phyloP scores from a whole-genome alignment of 2,888 invertebrate species.

The Melipona beecheii region DNA sequence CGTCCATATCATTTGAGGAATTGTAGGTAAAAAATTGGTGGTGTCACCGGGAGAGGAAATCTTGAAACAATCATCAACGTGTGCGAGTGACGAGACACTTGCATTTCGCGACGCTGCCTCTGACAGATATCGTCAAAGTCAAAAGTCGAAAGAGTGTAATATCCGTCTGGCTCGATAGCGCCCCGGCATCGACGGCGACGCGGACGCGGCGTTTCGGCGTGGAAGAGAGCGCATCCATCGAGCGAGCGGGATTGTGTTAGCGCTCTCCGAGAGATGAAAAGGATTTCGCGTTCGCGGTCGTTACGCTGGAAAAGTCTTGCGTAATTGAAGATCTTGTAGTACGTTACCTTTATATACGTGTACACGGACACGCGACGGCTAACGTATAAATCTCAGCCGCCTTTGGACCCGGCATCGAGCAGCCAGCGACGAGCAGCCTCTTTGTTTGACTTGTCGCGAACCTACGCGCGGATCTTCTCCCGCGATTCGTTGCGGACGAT shows the following conservation, averaged over 20 bases:
- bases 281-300: slow-evolving; percentile 52
- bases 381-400: slow-evolving; percentile 58
- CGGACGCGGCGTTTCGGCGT: slow-evolving; percentile 25
- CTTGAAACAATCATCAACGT: too few species aligned
- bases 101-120: too few species aligned
- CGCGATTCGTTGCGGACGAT: slow-evolving; percentile 41
- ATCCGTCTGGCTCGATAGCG: slow-evolving; percentile 2
- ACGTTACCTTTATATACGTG: slow-evolving; percentile 46
- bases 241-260: slow-evolving; percentile 51
- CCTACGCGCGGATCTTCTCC: slow-evolving; percentile 26
- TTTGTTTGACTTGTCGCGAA: slow-evolving; percentile 44
- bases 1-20: too few species aligned
- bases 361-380: slow-evolving; percentile 34
- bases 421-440: slow-evolving; percentile 31
- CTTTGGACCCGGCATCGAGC: slow-evolving; percentile 44
- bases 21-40: too few species aligned
- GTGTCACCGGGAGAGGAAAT: too few species aligned
- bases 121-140: too few species aligned
- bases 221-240: slow-evolving; percentile 53
- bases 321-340: slow-evolving; percentile 54
- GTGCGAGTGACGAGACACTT: too few species aligned
- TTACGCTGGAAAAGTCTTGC: slow-evolving; percentile 59
- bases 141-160: too few species aligned
- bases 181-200: slow-evolving; percentile 10
- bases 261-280: slow-evolving; percentile 54